These are phyloP conservation scores for Bruchidius siliquastri DNA, from an alignment of 2,888 invertebrate species.

Conservation along the genomic window DNA sequence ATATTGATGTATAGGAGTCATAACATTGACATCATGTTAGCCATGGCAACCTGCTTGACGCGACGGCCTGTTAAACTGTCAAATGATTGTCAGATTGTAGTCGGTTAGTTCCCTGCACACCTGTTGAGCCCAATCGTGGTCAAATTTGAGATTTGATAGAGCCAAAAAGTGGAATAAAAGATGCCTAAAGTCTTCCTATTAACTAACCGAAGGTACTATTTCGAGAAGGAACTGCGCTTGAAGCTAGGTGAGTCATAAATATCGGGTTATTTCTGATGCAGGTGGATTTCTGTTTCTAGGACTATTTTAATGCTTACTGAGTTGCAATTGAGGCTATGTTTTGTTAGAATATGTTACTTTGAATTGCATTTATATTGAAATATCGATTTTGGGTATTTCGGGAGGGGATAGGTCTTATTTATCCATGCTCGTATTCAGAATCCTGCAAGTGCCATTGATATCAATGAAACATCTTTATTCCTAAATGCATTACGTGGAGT, in stretches of 20 bases:
- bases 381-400: too few species aligned
- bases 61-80: background rate
- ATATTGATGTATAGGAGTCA: too few species aligned
- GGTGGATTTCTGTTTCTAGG: background rate
- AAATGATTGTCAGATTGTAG: background rate
- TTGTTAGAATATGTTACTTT: too few species aligned
- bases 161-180: constrained; percentile 14
- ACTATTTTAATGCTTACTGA: background rate
- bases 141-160: background rate
- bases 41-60: background rate
- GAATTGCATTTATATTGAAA: too few species aligned
- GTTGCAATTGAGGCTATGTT: too few species aligned
- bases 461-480: too few species aligned
- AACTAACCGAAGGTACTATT: constrained; percentile 57
- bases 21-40: background rate
- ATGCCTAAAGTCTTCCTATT: constrained; percentile 64
- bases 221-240: constrained; percentile 28
- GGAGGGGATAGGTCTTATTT: too few species aligned
- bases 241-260: background rate
- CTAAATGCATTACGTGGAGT: too few species aligned
- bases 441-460: too few species aligned
- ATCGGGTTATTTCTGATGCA: background rate
- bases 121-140: background rate
- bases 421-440: too few species aligned
- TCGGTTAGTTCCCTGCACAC: background rate